Percentiles rank a stretch among this genome's conserved stretches.
These are phyloP conservation scores for Hypothenemus hampei DNA, from an alignment of 1,140 invertebrate species.

Conservation along the genomic window DNA sequence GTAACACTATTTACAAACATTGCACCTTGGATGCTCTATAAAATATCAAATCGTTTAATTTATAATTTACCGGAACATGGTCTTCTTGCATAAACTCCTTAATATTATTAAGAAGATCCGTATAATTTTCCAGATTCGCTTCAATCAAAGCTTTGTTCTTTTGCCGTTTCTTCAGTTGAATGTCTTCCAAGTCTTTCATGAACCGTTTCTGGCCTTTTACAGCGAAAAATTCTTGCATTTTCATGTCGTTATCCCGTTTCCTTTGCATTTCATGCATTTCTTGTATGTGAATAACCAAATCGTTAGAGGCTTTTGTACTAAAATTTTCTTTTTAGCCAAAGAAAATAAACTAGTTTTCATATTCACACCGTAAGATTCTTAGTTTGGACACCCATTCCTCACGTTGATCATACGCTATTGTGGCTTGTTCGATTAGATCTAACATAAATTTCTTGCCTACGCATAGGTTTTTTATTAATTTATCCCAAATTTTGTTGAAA, in stretches of 20 bases:
- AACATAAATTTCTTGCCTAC: conserved; percentile 72
- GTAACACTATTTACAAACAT: no score
- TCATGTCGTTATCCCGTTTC: conserved; percentile 76
- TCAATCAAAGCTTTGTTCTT: conserved; percentile 62
- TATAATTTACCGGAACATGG: conserved; percentile 11
- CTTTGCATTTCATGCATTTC: conserved; percentile 82
- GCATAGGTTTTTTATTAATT: conserved; percentile 66
- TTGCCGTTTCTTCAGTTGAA: conserved; percentile 58
- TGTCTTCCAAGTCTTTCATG: conserved; percentile 67
- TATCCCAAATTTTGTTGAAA: conserved; percentile 51
- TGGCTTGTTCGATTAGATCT: conserved; percentile 82
- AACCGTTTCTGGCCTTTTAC: conserved; percentile 76
- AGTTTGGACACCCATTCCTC: conserved; percentile 81
- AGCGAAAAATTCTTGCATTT: conserved; percentile 77
- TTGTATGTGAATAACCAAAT: conserved; percentile 38
- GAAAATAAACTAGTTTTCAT: neutral
- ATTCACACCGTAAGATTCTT: conserved; percentile 57
- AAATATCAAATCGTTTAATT: no score
- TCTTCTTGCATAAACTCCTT: conserved; percentile 44
- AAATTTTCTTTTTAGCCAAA: neutral
- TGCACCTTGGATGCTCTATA: no score
- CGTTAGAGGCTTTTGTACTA: conserved; percentile 56
- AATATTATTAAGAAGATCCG: conserved; percentile 67
- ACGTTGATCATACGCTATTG: conserved; percentile 78
- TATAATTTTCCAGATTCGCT: conserved; percentile 61